These are phyloP conservation scores for Agapostemon virescens DNA, from an alignment of 2,888 invertebrate genomes.

Conservation along the genomic window DNA sequence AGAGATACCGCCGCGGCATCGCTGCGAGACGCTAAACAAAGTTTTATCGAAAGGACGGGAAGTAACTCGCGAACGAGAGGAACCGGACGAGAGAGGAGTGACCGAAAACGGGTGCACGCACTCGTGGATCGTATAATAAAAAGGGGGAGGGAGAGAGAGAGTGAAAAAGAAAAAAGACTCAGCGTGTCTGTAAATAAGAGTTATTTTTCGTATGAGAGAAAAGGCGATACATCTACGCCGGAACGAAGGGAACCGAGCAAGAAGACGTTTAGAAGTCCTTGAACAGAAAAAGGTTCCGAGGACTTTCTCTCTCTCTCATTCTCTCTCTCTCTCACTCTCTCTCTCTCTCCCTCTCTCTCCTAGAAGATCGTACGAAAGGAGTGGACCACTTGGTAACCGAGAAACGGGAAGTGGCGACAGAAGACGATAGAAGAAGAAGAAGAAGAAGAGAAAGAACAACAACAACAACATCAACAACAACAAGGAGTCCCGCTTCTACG, in stretches of 20 bases:
- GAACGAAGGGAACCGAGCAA: slow-evolving; percentile 46
- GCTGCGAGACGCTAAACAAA: slow-evolving; percentile 49
- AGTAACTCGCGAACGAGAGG: slow-evolving; percentile 21
- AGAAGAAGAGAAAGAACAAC: slow-evolving; percentile 1
- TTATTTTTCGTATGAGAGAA: slow-evolving; percentile 77
- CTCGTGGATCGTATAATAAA: slow-evolving; percentile 46
- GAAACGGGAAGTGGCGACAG: neutral
- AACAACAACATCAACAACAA: neutral
- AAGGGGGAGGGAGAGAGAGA: slow-evolving; percentile 52
- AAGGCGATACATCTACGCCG: slow-evolving; percentile 59
- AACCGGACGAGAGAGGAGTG: slow-evolving; percentile 17
- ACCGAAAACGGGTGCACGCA: slow-evolving; percentile 25
- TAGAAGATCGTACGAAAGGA: slow-evolving; percentile 32
- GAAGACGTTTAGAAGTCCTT: slow-evolving; percentile 55
- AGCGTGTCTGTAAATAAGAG: slow-evolving; percentile 66
- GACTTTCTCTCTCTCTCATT: slow-evolving; percentile 47
- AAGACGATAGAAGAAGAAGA: slow-evolving; percentile 20
- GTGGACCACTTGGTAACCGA: slow-evolving; percentile 6
- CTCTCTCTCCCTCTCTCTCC: slow-evolving; percentile 33
- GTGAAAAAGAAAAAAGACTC: slow-evolving; percentile 53
- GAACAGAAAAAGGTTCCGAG: slow-evolving; percentile 49
- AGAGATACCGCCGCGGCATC: slow-evolving; percentile 48
- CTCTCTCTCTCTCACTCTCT: slow-evolving; percentile 13
- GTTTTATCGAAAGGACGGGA: slow-evolving; percentile 47
- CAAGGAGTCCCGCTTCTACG: slow-evolving; percentile 23